These are phyloP conservation scores for Alligator sinensis DNA, from an alignment of 2,113 vertebrate species.

Conservation along the genomic window DNA sequence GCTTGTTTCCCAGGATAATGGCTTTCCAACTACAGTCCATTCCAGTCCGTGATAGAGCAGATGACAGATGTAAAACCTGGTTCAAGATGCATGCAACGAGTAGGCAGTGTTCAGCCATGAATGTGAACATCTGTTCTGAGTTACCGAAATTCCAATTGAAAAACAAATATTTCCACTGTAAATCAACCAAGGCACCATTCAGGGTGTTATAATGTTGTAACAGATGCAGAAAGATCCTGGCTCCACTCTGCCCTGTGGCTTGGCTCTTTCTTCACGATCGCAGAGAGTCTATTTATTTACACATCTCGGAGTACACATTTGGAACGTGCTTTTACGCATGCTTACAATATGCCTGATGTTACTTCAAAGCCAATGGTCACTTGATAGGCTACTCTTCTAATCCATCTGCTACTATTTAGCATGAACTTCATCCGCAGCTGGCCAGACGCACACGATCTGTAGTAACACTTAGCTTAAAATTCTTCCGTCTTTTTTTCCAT, in stretches of 20 bases:
- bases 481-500: not conserved
- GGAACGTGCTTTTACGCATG: conserved; percentile 9
- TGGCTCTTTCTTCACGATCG: conserved; percentile 34
- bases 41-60: not conserved
- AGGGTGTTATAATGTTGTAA: conserved; percentile 48
- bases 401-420: conserved; percentile 62
- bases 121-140: conserved; percentile 70
- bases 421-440: conserved; percentile 60
- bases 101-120: conserved; percentile 37
- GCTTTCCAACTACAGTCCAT: conserved; percentile 30
- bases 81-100: conserved; percentile 11
- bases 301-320: conserved; percentile 50
- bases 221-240: conserved; percentile 52
- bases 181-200: conserved; percentile 45
- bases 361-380: conserved; percentile 24
- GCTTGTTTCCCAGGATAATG: not conserved
- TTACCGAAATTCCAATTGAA: conserved; percentile 68
- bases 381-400: conserved; percentile 37
- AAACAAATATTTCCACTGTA: conserved; percentile 72
- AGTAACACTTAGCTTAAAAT: not conserved
- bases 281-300: conserved; percentile 71
- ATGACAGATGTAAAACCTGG: not conserved
- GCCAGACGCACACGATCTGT: conserved; percentile 64
- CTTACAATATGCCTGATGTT: not conserved
- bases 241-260: conserved; percentile 46